Percentiles rank a stretch among this genome's conserved stretches.
These are phyloP conservation scores for Penaeus vannamei DNA, from an alignment of 1,140 invertebrate species.

Conservation along the genomic window DNA sequence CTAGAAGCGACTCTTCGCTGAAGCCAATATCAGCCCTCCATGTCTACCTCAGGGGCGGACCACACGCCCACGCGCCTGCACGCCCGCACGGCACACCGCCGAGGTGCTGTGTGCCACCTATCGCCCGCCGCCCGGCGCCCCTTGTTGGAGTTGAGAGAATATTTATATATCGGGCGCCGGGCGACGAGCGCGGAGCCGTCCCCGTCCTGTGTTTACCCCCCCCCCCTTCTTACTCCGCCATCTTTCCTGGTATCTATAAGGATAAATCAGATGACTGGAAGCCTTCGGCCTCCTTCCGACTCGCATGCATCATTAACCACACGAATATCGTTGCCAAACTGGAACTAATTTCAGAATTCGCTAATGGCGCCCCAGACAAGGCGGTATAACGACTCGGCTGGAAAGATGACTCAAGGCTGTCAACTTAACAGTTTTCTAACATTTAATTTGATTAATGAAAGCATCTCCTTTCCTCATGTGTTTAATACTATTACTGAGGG, in stretches of 20 bases:
- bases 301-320: constrained; percentile 35
- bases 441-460: too few relatives aligned
- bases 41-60: constrained; percentile 3
- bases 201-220: neutral
- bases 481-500: too few relatives aligned
- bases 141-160: constrained; percentile 63
- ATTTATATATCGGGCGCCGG: constrained; percentile 58
- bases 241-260: neutral
- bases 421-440: too few relatives aligned
- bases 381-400: neutral
- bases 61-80: constrained; percentile 6
- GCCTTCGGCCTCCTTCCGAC: neutral
- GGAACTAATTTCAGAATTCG: constrained; percentile 36
- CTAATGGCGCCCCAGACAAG: neutral
- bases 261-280: too few relatives aligned
- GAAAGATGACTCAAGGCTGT: neutral
- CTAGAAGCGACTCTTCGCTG: constrained; percentile 6
- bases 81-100: constrained; percentile 40
- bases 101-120: constrained; percentile 48
- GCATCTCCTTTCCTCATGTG: too few relatives aligned
- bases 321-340: neutral
- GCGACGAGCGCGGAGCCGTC: constrained; percentile 32
- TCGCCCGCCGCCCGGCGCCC: constrained; percentile 38
- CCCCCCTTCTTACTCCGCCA: neutral
- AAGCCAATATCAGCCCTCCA: neutral